Base-by-base conservation (phyloP, 2,113 vertebrate genomes). In the Hepsetus odoe region DNA sequence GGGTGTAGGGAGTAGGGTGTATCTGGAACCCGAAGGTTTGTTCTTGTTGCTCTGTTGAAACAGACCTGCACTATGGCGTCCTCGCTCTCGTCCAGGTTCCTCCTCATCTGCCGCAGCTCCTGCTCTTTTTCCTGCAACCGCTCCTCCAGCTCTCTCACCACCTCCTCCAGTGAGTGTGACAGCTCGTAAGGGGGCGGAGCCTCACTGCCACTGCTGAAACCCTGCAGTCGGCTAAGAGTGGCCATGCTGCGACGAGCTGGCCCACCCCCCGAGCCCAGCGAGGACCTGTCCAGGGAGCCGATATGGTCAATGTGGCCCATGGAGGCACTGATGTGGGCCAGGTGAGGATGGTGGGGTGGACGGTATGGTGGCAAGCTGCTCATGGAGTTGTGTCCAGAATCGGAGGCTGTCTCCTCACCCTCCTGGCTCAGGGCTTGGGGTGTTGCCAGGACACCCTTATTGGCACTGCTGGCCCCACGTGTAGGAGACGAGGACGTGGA, bases 231-330 rank as follows among this genome's bases (percentile, higher is more conserved):
- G 82, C 89, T 95, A 80, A 97, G 92, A 0, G 95, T 88, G 2
- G 95, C 93, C 93, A 94, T 94, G 85, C 95, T 95, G 72, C 94
- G 95, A 79, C 94, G 76, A 0, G 91, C 90, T 0, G 87, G 35
- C 93, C 90, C 90, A 1, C 94, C 95, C 75, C 91, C 94, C 16
- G 86, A 87, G 38, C 77, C 87, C 40, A 93, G 82, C 4, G 94
- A 88, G 4, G 89, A 89, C 62, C 95, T 93, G 75, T 98, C 96
- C 89, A 97, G 86, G 22, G 96, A 98, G 68, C 96, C 96, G 0
- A 99, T 96, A 83, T 96, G 96, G 86, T 98, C 97, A 83, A 98
- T 95, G 86, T 98, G 96, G 80, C 98, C 96, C 92, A 97, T 92
- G 3, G 97, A 98, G 74, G 97, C 96, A 0, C 96, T 98, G 90